These are phyloP conservation scores for Hyperoplus lanceolatus DNA, from an alignment of 2,797 vertebrate genomes.

Conservation along the genomic window DNA sequence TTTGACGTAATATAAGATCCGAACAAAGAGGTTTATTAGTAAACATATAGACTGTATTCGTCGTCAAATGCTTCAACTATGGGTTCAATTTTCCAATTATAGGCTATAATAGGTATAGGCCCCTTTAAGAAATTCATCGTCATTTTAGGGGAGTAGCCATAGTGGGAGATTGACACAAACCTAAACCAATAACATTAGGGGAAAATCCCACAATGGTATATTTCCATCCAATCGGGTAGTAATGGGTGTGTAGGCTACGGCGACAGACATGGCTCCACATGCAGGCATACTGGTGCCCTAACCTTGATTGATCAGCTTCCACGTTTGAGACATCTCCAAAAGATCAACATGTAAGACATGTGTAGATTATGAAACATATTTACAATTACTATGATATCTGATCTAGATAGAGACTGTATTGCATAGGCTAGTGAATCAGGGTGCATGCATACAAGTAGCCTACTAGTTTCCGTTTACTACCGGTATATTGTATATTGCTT, in stretches of 20 bases:
- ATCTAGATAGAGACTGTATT: background rate
- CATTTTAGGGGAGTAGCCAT: background rate
- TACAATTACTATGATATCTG: background rate
- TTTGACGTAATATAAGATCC: fast-evolving
- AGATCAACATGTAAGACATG: constrained; percentile 80
- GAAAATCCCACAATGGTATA: background rate
- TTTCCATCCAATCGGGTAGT: constrained; percentile 58
- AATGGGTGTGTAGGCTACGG: background rate
- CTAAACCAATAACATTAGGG: constrained; percentile 68
- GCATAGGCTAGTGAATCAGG: background rate
- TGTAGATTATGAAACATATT: background rate
- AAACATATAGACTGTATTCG: background rate
- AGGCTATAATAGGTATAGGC: background rate
- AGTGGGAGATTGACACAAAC: constrained; percentile 34
- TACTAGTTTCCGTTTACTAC: background rate
- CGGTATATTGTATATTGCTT: background rate
- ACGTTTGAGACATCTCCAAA: constrained; percentile 16
- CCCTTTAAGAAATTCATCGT: constrained; percentile 65
- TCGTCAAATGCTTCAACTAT: background rate
- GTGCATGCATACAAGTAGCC: background rate
- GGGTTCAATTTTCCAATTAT: too few relatives aligned
- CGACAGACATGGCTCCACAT: constrained; percentile 51
- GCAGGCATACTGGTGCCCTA: constrained; percentile 16
- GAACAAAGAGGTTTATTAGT: fast-evolving
- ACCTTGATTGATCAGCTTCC: constrained; percentile 61